Base-by-base conservation (phyloP, 2,888 invertebrate genomes). In the Cataglyphis albicans region DNA sequence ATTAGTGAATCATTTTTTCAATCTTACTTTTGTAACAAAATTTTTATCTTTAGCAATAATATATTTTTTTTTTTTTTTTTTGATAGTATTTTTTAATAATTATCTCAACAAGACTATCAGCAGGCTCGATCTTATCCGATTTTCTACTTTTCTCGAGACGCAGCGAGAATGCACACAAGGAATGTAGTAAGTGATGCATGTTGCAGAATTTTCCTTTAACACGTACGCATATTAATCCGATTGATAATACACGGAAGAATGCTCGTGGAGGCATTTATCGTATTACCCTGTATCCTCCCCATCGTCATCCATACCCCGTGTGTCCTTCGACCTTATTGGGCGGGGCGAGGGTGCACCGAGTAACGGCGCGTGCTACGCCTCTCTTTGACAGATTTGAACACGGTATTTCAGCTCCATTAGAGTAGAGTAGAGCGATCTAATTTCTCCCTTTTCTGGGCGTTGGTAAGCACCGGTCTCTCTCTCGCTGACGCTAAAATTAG, bases 281-380 rank as follows among this genome's bases (percentile, higher is more conserved):
- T 88, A 82, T 61, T 82, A 84, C 61, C 35, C 83, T 64, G 83
- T 85, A 76, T 84, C 74, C 72, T 32, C 57, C 55, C 35, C 32
- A 83, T 59, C 65, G 82, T 80, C 85, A 68, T 86, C 88, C 85
- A 75, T 12, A 81, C 57, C 70, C 76, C 65, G 84, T 89, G 67
- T 88, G 70, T 88, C 90, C 90, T 90, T 70, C 82, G 85, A 90
- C 90, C 90, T 90, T 88, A 90, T 90, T 90, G 90, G 90, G 90
- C 90, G 90, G 90, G 90, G 90, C 90, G 89, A 89, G 89, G 88
- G 90, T 90, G 89, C 90, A 90, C 87, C 87, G 84, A 88, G 82
- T 80, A 86, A 85, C 90, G 87, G 84, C 83, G 84, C 80, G 81
- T 86, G 84, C 82, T 83, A 87, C 81, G 89, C 73, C 87, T 85